These are phyloP conservation scores for Stictocephala bisonia DNA, from an alignment of 2,888 invertebrate species.

Conservation along the genomic window DNA sequence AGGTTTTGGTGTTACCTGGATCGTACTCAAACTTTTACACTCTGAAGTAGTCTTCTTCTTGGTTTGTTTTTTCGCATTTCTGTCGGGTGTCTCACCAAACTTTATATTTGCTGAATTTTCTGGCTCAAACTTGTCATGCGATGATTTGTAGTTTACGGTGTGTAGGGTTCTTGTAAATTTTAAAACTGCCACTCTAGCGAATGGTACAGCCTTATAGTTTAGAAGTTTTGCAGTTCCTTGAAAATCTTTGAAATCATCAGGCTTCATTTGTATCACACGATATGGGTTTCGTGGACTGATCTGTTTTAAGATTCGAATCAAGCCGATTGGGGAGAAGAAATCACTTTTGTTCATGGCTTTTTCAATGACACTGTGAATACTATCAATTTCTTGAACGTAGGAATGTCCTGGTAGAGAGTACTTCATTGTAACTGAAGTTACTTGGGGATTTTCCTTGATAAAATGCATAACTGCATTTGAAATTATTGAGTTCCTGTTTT, in stretches of 20 bases:
- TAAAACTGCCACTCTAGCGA: slow-evolving; percentile 7
- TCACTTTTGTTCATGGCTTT: slow-evolving; percentile 33
- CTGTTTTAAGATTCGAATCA: slow-evolving; percentile 30
- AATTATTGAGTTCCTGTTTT: slow-evolving; percentile 33
- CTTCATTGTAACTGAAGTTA: slow-evolving; percentile 31
- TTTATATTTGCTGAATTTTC: slow-evolving; percentile 22
- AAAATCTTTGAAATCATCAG: slow-evolving; percentile 39
- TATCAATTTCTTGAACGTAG: slow-evolving; percentile 35
- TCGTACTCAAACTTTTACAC: slow-evolving; percentile 15
- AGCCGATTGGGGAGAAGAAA: slow-evolving; percentile 38
- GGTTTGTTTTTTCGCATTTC: slow-evolving; percentile 3
- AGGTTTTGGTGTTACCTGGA: slow-evolving; percentile 30
- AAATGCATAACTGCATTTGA: slow-evolving; percentile 41
- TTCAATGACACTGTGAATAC: slow-evolving; percentile 9
- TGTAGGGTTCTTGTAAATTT: slow-evolving; percentile 34
- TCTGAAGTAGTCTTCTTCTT: slow-evolving; percentile 10
- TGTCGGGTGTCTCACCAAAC: slow-evolving; percentile 16
- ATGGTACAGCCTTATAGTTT: slow-evolving; percentile 39
- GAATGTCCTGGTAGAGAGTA: slow-evolving; percentile 39
- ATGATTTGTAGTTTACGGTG: slow-evolving; percentile 28
- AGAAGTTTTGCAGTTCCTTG: slow-evolving; percentile 34
- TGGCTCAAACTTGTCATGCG: slow-evolving; percentile 29
- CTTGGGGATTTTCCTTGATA: slow-evolving; percentile 4
- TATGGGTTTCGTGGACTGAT: slow-evolving; percentile 29
- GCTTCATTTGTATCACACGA: slow-evolving; percentile 35